Percentiles rank a stretch among this genome's conserved stretches.
Conservation (phyloP, 2,888 invertebrate species). For the Ernsta delagoae region DNA sequence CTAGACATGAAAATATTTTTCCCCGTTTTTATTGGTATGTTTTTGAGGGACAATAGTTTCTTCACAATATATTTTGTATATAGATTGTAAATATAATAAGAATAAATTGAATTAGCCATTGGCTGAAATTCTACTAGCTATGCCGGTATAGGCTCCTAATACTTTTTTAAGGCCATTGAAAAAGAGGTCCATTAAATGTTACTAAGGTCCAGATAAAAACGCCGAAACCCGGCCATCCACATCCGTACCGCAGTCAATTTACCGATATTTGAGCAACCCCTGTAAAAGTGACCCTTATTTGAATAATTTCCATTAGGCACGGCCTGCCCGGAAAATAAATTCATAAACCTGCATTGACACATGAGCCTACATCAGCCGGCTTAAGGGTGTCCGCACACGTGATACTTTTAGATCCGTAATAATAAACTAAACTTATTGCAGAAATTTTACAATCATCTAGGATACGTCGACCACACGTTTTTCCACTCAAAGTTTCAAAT, state of each 20-base stretch:
- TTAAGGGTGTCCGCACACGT: conserved; percentile 4
- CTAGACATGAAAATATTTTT: too few relatives aligned
- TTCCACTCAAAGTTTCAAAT: too few relatives aligned
- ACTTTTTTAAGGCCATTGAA: not conserved
- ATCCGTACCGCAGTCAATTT: conserved; percentile 19
- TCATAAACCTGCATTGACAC: conserved; percentile 40
- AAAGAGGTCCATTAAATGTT: not conserved
- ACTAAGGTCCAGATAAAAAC: not conserved
- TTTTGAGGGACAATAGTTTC: too few relatives aligned
- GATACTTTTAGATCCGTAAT: not conserved
- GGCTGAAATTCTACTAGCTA: too few relatives aligned
- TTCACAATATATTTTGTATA: too few relatives aligned
- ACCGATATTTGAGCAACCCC: conserved; percentile 32
- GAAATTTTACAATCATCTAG: too few relatives aligned
- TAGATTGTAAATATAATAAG: too few relatives aligned
- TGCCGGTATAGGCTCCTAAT: too few relatives aligned
- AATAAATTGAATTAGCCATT: too few relatives aligned
- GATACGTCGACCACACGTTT: too few relatives aligned
- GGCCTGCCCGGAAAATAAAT: conserved; percentile 43
- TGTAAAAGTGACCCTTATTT: conserved; percentile 46
- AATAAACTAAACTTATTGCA: too few relatives aligned
- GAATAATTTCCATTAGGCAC: conserved; percentile 55
- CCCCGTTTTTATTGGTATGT: too few relatives aligned
- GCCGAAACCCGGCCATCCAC: not conserved
- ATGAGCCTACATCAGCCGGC: conserved; percentile 25